phyloP scores from a whole-genome alignment of 2,113 vertebrate genomes.

The Scomber colias region DNA sequence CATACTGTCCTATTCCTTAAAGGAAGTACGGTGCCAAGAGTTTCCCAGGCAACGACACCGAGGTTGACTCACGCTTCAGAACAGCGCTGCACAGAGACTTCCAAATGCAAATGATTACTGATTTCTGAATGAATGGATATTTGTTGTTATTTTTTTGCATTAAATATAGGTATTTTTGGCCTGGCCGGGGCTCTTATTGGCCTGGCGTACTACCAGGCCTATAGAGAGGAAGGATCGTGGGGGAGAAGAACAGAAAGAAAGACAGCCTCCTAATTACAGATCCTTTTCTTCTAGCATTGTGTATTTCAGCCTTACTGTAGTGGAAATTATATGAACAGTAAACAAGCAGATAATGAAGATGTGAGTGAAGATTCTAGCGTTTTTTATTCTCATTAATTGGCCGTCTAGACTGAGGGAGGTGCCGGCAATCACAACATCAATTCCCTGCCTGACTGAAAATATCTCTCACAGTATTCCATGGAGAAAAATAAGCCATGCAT shows the following conservation, averaged over 20 bases:
- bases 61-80: no score
- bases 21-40: no score
- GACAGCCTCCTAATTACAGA: conserved; percentile 42
- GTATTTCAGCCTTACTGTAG: neutral
- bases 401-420: conserved; percentile 44
- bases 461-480: conserved; percentile 18
- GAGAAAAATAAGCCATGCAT: conserved; percentile 25
- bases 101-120: no score
- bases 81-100: no score
- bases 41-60: no score
- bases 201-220: no score
- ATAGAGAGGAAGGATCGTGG: neutral
- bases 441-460: conserved; percentile 6
- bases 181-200: no score
- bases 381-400: conserved; percentile 45
- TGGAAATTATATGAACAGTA: conserved; percentile 23
- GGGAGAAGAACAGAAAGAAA: neutral
- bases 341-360: conserved; percentile 43
- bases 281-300: conserved; percentile 5
- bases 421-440: conserved; percentile 21
- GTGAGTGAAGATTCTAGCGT: conserved; percentile 7
- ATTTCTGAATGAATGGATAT: no score
- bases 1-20: no score
- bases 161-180: no score
- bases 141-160: no score